Evolutionary conservation across 2,888 invertebrate species (phyloP), one percentile per base, ranked within the genome.

Genomic region (Drosophila macrothrix): DNA sequence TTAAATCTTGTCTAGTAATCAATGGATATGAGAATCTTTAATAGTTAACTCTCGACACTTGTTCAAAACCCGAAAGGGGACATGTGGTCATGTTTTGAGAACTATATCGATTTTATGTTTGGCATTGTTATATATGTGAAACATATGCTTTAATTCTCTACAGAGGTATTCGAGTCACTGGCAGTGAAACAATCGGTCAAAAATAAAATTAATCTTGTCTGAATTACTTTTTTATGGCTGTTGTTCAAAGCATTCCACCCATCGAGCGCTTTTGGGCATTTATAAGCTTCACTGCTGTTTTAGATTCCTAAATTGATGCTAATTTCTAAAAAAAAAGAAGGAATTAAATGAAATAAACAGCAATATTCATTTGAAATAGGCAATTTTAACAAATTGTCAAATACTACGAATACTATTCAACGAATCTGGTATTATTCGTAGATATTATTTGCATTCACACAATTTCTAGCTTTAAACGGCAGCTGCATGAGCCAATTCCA

Each of bases 401-500:
- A n/a, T 10, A n/a, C 19, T 3, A 1, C n/a, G n/a, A 4, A 41
- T 41, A n/a, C n/a, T n/a, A n/a, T n/a, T n/a, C 10, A n/a, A n/a
- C 10, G n/a, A n/a, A 41, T 46, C 25, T 25, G 0, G 43, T 22
- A 22, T 22, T 22, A 12, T 22, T 43, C 43, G 43, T 14, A 9
- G 16, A 29, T 41, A n/a, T 29, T 14, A 43, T 43, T 31, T 39
- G n/a, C 3, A 58, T 49, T 49, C 33, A 19, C 12, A 39, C 12
- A 35, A n/a, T 61, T 61, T 37, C 31, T 16, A 28, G 35, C 52
- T 65, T 69, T 43, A 69, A 58, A 19, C n/a, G 52, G 55, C 58
- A 65, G 52, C 52, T 58, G 52, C 37, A 49, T 31, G 19, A 22
- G 46, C 29, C 52, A 53, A 50, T 60, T 53, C n/a, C 46, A 58